These are phyloP conservation scores for Orycteropus afer DNA, from an alignment of 2,113 vertebrate species.

Conservation along the genomic window DNA sequence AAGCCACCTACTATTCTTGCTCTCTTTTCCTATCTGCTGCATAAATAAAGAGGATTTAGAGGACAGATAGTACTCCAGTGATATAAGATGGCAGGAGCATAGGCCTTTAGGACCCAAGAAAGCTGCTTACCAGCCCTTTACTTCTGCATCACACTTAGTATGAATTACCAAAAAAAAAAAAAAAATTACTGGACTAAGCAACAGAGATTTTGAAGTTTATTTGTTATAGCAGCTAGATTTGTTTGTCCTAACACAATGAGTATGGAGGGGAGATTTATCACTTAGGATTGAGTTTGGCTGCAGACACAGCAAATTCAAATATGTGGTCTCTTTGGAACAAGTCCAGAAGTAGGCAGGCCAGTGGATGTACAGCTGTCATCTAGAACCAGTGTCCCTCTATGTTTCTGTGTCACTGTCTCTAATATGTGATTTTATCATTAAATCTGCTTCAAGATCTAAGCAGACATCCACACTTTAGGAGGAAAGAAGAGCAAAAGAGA, in stretches of 20 bases:
- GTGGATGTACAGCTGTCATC: fast-evolving
- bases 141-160: neutral
- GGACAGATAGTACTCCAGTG: neutral
- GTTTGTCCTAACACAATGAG: neutral
- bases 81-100: neutral
- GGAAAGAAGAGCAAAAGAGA: neutral
- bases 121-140: too few species aligned
- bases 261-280: fast-evolving
- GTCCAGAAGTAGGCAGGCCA: neutral
- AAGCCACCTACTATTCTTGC: fast-evolving
- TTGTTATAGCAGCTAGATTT: neutral
- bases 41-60: neutral
- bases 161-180: neutral
- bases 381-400: neutral
- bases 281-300: neutral
- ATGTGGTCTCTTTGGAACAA: neutral
- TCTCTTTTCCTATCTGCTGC: neutral
- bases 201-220: neutral
- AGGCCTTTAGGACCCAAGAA: neutral
- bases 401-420: neutral
- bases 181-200: neutral
- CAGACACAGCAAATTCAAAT: neutral
- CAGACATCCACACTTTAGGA: neutral
- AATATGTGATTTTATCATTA: neutral
- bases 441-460: neutral